These are phyloP conservation scores for Thereva unica DNA, from an alignment of 2,888 invertebrate species.

Conservation along the genomic window DNA sequence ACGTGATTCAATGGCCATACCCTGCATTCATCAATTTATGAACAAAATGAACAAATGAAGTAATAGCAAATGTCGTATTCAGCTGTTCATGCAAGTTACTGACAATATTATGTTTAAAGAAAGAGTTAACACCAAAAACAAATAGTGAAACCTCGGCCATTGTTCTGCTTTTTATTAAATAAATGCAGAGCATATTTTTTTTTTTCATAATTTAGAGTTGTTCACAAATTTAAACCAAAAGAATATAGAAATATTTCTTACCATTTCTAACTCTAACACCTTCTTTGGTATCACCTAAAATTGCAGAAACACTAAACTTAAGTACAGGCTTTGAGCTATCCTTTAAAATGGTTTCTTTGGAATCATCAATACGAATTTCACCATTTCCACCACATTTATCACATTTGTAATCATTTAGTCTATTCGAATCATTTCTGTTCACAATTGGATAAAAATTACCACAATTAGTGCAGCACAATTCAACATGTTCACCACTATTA, in stretches of 20 bases:
- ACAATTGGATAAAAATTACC: slow-evolving; percentile 47
- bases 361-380: slow-evolving; percentile 38
- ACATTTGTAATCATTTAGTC: slow-evolving; percentile 51
- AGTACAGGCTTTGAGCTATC: slow-evolving; percentile 73
- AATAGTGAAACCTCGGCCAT: too few relatives aligned
- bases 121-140: too few relatives aligned
- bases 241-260: slow-evolving; percentile 45
- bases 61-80: too few relatives aligned
- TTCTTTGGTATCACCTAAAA: slow-evolving; percentile 67
- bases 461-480: slow-evolving; percentile 52
- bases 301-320: slow-evolving; percentile 92
- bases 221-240: too few relatives aligned
- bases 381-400: slow-evolving; percentile 49
- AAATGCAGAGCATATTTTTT: too few relatives aligned
- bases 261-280: slow-evolving; percentile 59
- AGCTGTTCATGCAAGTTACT: too few relatives aligned
- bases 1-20: too few relatives aligned
- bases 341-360: slow-evolving; percentile 54
- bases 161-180: too few relatives aligned
- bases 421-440: slow-evolving; percentile 28
- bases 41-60: too few relatives aligned
- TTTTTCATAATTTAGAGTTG: too few relatives aligned
- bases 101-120: too few relatives aligned
- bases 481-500: slow-evolving; percentile 40
- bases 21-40: too few relatives aligned